phyloP scores from a whole-genome alignment of 1,140 invertebrate species.

The Maniola jurtina region DNA sequence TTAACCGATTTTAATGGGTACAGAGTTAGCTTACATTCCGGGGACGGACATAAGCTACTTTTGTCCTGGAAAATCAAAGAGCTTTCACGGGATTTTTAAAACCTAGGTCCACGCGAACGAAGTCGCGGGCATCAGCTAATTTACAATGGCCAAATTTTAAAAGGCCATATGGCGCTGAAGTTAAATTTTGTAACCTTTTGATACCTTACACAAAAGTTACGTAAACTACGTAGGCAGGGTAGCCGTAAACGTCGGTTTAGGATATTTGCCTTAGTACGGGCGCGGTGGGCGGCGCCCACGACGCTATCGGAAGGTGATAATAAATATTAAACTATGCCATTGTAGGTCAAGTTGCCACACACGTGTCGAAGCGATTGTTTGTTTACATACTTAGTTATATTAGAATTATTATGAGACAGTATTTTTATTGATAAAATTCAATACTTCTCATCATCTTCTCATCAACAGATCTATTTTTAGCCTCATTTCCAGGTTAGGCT shows the following conservation, averaged over 20 bases:
- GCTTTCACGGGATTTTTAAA: too few relatives aligned
- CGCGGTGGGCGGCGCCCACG: constrained; percentile 39
- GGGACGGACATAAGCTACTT: too few relatives aligned
- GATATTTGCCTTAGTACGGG: constrained; percentile 24
- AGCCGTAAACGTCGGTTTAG: neutral
- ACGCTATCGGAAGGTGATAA: constrained; percentile 5
- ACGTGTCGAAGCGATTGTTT: neutral
- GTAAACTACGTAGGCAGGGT: neutral
- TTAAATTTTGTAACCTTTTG: neutral
- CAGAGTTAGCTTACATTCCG: too few relatives aligned
- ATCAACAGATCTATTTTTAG: too few relatives aligned
- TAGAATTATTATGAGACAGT: too few relatives aligned
- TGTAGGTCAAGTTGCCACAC: constrained; percentile 19
- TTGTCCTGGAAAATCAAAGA: too few relatives aligned
- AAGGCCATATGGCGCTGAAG: neutral
- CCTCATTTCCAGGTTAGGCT: too few relatives aligned
- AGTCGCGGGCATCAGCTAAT: neutral
- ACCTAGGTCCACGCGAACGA: too few relatives aligned
- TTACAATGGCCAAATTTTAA: too few relatives aligned
- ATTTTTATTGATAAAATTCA: too few relatives aligned
- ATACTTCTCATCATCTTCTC: too few relatives aligned
- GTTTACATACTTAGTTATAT: neutral
- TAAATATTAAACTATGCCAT: neutral
- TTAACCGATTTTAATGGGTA: too few relatives aligned
- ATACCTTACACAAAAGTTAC: constrained; percentile 3